Evolutionary conservation across 2,113 vertebrate genomes (phyloP), one percentile per base, ranked within the genome.

Genomic region (Toxotes jaculatrix): DNA sequence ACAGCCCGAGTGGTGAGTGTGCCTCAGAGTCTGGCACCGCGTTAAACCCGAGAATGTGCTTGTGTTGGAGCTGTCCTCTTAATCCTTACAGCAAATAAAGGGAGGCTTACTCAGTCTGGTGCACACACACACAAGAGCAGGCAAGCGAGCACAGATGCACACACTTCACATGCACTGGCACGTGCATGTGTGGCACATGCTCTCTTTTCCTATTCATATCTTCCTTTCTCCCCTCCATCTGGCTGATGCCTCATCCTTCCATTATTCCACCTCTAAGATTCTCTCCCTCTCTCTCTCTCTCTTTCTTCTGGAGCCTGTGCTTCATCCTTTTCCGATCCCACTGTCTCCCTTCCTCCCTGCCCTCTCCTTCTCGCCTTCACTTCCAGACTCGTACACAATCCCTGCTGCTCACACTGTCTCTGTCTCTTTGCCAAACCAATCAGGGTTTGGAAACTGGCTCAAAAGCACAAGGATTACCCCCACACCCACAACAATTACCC

Each of bases 41-140:
- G 40, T 62, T 92, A 91, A 93, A 89, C 91, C 82, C 5, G 60
- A 80, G 91, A 89, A 89, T 92, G 89, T 91, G 90, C 91, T 91
- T 89, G 93, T 90, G 89, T 87, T 71, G 82, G 70, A 87, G 87
- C 90, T 88, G 87, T 93, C 87, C 85, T 79, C 80, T 83, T 93
- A 93, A 94, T 94, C 92, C 90, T 88, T 81, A 84, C 75, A 85
- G 89, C 87, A 90, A 92, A 93, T 92, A 93, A 91, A 91, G 79
- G 87, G 81, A 83, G 84, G 91, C 90, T 94, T 94, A 94, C 82
- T 85, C 90, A 89, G 91, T 89, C 88, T 91, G 79, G 61, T 88
- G 73, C 86, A 79, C 84, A 77, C 75, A 82, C 83, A 88, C 81
- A 89, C 85, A 81, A 72, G 64, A 66, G 80, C 79, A 71, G 59